Base-by-base conservation (phyloP, 1,140 invertebrate species). In the Aricia agestis region DNA sequence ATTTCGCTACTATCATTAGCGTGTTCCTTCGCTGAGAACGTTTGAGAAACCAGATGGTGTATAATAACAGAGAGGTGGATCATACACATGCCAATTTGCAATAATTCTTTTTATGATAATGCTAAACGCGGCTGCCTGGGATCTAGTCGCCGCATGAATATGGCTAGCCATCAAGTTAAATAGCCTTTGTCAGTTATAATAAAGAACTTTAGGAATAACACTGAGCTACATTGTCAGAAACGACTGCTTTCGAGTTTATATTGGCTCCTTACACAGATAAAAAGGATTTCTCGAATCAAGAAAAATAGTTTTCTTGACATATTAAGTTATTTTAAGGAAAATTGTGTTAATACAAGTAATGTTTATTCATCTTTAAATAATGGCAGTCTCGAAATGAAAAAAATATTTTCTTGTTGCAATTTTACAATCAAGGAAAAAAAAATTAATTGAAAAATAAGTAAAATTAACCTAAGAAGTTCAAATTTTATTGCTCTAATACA, bases 61-160 rank as follows among this genome's bases (percentile, higher is more conserved):
- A 72, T 75, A 75, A 77, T 77, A 77, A 77, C 73, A 75, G 71
- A 72, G 73, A 70, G 42, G 69, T 63, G 69, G 67, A 71, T 73
- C 69, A 72, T 75, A 76, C 73, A 74, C 73, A 75, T 77, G 71
- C 74, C 76, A 77, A 76, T 81, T 79, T 79, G 77, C 72, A 72
- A 69, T 75, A 76, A 76, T 81, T 76, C 73, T 76, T 73, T 81
- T 79, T 81, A 77, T 72, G 77, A 67, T 74, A 75, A 74, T 73
- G 71, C 71, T 75, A 68, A 74, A 71, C 18, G 74, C 58, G 74
- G 71, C 68, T 71, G 59, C 36, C 25, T 72, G 71, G 69, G 57
- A 70, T 68, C 68, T 77, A 70, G 65, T 65, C 10, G 61, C 32
- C 57, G 57, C 41, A 45, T 75, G 13, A 52, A 52, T 72, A 72